Evolutionary conservation across 2,888 invertebrate species (phyloP), one percentile per base, ranked within the genome.

Genomic region (Alloplasta piceator): DNA sequence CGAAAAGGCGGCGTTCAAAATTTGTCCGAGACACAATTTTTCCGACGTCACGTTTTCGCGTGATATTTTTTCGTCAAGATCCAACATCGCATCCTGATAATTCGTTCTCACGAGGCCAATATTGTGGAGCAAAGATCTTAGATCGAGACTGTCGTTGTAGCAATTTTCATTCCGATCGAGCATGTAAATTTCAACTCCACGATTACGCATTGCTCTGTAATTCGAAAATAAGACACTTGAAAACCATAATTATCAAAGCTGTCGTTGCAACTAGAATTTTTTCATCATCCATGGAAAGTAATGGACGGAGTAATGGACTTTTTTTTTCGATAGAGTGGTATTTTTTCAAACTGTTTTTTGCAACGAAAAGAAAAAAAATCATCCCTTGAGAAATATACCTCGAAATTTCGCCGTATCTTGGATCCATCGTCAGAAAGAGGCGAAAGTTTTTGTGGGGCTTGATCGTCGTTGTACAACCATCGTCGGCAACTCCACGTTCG

Each of bases 391-490:
- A 26, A 26, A 26, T 26, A 87, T 90, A 94, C 95, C 96, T 95
- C 0, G 99, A 99, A 84, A 99, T 96, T 92, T 98, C 98, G 0
- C 99, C 99, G 92, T 97, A 96, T 88, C 96, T 96, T 0, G 99
- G 98, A 92, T 99, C 98, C 95, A 99, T 97, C 0, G 98, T 96
- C 80, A 99, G 95, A 90, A 99, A 98, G 50, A 99, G 94, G 84
- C 98, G 95, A 91, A 99, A 99, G 90, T 98, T 95, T 7, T 95
- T 94, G 91, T 99, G 98, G 1, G 99, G 98, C 86, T 92, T 94
- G 16, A 99, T 95, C 70, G 95, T 94, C 71, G 95, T 94, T 67
- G 97, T 93, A 81, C 95, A 94, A 61, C 96, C 96, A 71, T 95
- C 94, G 7, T 94, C 92, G 78, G 94, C 94, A 38, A 97, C 96